Base-by-base conservation (phyloP, 2,113 vertebrate species). In the Malurus alboscapulatus region DNA sequence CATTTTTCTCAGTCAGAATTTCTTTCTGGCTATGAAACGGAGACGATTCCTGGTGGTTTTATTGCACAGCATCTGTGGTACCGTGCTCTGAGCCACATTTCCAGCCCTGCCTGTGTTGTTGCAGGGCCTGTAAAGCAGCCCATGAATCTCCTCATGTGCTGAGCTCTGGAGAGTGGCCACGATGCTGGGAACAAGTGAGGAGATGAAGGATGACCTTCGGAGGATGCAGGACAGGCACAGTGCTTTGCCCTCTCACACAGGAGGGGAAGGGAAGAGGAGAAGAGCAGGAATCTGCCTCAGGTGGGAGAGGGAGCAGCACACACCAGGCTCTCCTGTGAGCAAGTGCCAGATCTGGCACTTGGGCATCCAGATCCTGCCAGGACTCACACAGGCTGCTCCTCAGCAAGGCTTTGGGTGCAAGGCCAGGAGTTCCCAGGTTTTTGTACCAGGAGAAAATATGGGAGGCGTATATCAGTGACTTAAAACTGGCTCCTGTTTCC, bases 271-370 rank as follows among this genome's bases (percentile, higher is more conserved):
- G 25, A 30, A 45, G 10, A 40, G 8, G 21, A 54, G 65, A 47
- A 32, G 27, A 58, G 25, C 27, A 57, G 44, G 48, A 67, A 61
- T 25, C 47, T 58, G 19, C 42, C 44, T 45, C 10, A 34, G 9
- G 8, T 58, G 34, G 45, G 20, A 84, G 32, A 59, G 10, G 57
- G 53, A 71, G 1, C 12, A 57, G 34, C 21, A 6, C 20, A 29
- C 0, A 0, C 29, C 36, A 47, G 48, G 42, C 29, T 79, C 34
- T 34, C 38, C 53, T 26, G 16, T 53, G 69, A 76, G 26, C 75
- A 48, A 55, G 42, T 11, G 12, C 63, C 59, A 30, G 25, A 36
- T 65, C 45, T 0, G 0, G 36, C 40, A 34, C 25, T 10, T 2
- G 2, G 36, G 26, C 79, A 76, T 34, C 50, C 65, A 25, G 22